A percentile compares a stretch with the other conserved stretches of the same genome.
Conservation (phyloP, 2,888 invertebrate genomes). For the Sphaeridia pumilis region DNA sequence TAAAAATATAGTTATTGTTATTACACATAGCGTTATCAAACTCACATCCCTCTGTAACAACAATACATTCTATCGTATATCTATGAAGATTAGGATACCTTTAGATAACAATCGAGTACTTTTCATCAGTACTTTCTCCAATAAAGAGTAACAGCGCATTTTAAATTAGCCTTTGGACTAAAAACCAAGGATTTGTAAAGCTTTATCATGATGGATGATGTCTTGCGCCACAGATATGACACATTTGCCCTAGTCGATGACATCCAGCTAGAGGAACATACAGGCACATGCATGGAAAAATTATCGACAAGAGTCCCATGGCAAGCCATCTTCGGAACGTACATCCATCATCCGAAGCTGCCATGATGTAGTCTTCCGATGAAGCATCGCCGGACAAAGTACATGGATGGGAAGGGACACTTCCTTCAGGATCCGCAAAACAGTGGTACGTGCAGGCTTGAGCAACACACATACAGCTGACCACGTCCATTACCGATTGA, state of each 20-base stretch:
- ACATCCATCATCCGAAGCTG: slow-evolving; percentile 51
- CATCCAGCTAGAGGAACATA: slow-evolving; percentile 76
- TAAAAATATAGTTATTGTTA: too few species aligned
- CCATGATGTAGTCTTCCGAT: background rate
- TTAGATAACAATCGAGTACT: too few species aligned
- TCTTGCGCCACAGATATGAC: slow-evolving; percentile 70
- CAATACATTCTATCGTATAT: too few species aligned
- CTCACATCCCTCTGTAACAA: too few species aligned
- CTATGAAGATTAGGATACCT: too few species aligned
- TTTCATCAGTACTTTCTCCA: too few species aligned
- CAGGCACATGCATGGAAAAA: slow-evolving; percentile 90
- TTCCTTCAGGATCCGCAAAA: slow-evolving; percentile 80
- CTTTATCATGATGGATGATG: slow-evolving; percentile 45
- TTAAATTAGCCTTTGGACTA: too few species aligned
- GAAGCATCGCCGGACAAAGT: slow-evolving; percentile 14
- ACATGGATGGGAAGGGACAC: slow-evolving; percentile 68
- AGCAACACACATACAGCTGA: slow-evolving; percentile 56
- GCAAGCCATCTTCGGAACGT: slow-evolving; percentile 69
- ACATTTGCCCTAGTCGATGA: slow-evolving; percentile 68
- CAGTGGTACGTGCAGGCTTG: slow-evolving; percentile 77
- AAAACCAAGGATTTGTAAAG: too few species aligned
- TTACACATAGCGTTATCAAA: too few species aligned
- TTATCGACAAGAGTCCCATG: slow-evolving; percentile 66
- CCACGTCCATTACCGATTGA: slow-evolving; percentile 63
- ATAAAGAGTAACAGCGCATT: too few species aligned